Base-by-base conservation (phyloP, 2,797 vertebrate species). In the Trachurus trachurus region DNA sequence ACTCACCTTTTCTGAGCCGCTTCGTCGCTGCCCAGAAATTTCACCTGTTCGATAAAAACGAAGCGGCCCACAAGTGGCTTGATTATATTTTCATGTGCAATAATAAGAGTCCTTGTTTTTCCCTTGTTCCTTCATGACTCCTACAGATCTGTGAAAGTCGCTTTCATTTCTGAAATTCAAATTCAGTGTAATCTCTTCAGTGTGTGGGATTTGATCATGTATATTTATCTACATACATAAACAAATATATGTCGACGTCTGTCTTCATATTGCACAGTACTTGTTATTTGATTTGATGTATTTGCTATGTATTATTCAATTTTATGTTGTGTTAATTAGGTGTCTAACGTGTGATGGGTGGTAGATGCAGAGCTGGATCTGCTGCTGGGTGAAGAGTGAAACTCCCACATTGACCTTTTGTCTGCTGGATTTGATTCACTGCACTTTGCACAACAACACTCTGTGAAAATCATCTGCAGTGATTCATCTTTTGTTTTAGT, bases 1-100 rank as follows among this genome's bases (percentile, higher is more conserved):
- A 62, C 16, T 71, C 47, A 44, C 59, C 59, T 61, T 34, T 34
- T 16, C 59, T 61, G 59, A 61, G 21, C 37, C 8, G 58, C 13
- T 42, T 60, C 17, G 40, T 42, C 3, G 10, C 31, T 9, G 59
- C 40, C 40, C 15, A 29, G 59, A 44, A 16, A 26, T 16, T 22
- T 44, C 61, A 45, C 42, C 61, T 63, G 61, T 29, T 63, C 29
- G 16, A 63, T 31, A 26, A 26, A 26, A 60, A 60, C 4, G 1
- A 61, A 22, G 9, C 9, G 3, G 13, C 7, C 39, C 59, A 61
- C 39, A 61, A 61, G 44, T 17, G 7, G 26, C 39, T 44, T 26
- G 17, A 17, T 44, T 44, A 10, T 44, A 10, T 61, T 61, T 61
- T 9, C 39, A 44, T 61, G 26, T 16, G 17, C 12, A 45, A 29